Base-by-base conservation (phyloP, 2,888 invertebrate genomes). In the Trachelus stipa region DNA sequence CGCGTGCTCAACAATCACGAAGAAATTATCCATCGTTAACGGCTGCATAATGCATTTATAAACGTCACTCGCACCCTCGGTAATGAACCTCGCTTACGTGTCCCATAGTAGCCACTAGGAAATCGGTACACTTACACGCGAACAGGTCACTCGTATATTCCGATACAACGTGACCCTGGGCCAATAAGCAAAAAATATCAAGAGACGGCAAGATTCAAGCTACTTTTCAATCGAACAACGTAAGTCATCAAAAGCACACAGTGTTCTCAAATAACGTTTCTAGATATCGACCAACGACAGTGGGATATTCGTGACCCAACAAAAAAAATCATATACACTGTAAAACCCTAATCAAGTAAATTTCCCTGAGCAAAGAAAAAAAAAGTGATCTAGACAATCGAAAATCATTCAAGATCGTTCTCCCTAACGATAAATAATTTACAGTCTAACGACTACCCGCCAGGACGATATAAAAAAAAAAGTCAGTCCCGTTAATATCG, bases 41-140 rank as follows among this genome's bases (percentile, higher is more conserved):
- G 74, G 75, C 77, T 34, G 56, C 71, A 40, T 77, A 77, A 77
- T 77, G 77, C 75, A 75, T 77, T 77, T 77, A 77, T 77, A 77
- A 77, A 77, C 74, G 77, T 77, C 74, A 75, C 77, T 75, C 71
- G 71, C 34, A 71, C 71, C 71, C 71, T 15, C 71, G 71, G 12
- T 71, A 71, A 71, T 71, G 71, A 34, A 31, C 71, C 56, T 23
- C 9, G 56, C 23, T 56, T 56, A 56, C 56, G 56, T 56, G 9
- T 56, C 56, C 6, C 56, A 56, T 23, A 23, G 56, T 23, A 3
- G 56, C 56, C 56, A 56, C 56, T 23, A 23, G 9, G 56, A 23
- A 56, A 56, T 56, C 56, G 23, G 56, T 56, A 23, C 1, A 56
- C 56, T 56, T 0, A 9, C 9, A 9, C 23, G 56, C 23, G 56